Base-by-base conservation (phyloP, 1,140 invertebrate genomes). In the Drosophila ogumai region DNA sequence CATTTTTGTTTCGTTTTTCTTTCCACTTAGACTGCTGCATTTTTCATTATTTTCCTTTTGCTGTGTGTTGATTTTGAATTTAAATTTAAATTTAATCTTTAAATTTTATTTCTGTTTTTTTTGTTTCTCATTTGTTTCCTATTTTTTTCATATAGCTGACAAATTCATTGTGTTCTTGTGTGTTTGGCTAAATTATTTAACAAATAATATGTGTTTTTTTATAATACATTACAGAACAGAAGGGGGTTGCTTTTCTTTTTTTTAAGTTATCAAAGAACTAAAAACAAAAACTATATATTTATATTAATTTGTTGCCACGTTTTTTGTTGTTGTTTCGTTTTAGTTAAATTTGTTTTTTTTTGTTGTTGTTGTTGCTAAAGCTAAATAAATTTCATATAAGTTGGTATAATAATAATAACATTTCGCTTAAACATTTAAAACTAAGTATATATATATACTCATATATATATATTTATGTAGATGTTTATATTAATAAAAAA, bases 161-260 rank as follows among this genome's bases (percentile, higher is more conserved):
- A 91, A 91, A 91, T 91, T 91, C 90, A 91, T 91, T 91, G 90
- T 91, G 90, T 90, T 60, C 84, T 28, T 71, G 40, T 60, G 54
- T 65, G 54, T 66, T 28, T 28, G 54, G 58, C 38, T 58, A 71
- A 71, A 58, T 57, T 17, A 44, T 71, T 72, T 49, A 71, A 71
- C 68, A 72, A 58, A 58, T 58, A 58, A 58, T 63, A 59, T 59
- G 57, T 50, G 69, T 68, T 31, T 82, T 47, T 46, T 46, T 46
- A 56, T 71, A 49, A 58, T 72, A 72, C 52, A 72, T 72, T 72
- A 50, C 31, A 52, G 47, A 85, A 80, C 61, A 79, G 50, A 79
- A 64, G 17, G 41, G 34, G 38, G 13, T 22, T 28, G 17, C n/a
- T 13, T 54, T 54, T 8, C 6, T 19, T 12, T 12, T 52, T 44